These are phyloP conservation scores for Dicycla oo DNA, from an alignment of 2,888 invertebrate genomes.

Conservation along the genomic window DNA sequence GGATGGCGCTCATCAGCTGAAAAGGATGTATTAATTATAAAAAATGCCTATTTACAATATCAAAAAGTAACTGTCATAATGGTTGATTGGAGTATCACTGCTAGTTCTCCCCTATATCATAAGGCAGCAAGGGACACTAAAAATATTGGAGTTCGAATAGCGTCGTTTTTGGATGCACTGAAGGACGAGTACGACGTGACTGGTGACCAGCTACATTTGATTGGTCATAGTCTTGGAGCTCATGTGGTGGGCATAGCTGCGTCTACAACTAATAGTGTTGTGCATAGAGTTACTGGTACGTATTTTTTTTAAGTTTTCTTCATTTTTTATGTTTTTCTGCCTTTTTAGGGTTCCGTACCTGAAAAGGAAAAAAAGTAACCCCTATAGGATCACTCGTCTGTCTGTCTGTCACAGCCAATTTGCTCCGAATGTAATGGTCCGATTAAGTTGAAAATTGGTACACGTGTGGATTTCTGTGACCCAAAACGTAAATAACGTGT, in stretches of 20 bases:
- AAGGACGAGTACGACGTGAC: background rate
- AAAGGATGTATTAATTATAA: background rate
- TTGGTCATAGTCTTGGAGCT: conserved; percentile 31
- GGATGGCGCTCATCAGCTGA: conserved; percentile 20
- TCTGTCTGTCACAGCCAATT: no score
- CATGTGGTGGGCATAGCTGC: conserved; percentile 19
- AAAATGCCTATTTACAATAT: background rate
- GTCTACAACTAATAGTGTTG: background rate
- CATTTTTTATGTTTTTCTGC: no score
- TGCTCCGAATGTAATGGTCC: no score
- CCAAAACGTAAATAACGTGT: no score
- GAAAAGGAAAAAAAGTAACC: no score
- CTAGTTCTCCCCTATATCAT: rapidly evolving
- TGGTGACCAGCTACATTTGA: conserved; percentile 18
- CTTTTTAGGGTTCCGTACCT: no score
- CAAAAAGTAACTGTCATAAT: conserved; percentile 8
- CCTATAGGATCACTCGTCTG: no score
- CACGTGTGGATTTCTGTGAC: no score
- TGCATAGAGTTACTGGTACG: conserved; percentile 23
- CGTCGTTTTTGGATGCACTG: background rate
- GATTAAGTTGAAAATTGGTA: no score
- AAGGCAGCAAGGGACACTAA: rapidly evolving
- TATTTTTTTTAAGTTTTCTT: no score
- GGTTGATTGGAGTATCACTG: conserved; percentile 2
- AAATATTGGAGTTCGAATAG: background rate